A percentile compares a stretch with the other conserved stretches of the same genome.
Evolutionary conservation across 1,140 invertebrate genomes (phyloP).

Genomic region (Drosophila virilis): DNA sequence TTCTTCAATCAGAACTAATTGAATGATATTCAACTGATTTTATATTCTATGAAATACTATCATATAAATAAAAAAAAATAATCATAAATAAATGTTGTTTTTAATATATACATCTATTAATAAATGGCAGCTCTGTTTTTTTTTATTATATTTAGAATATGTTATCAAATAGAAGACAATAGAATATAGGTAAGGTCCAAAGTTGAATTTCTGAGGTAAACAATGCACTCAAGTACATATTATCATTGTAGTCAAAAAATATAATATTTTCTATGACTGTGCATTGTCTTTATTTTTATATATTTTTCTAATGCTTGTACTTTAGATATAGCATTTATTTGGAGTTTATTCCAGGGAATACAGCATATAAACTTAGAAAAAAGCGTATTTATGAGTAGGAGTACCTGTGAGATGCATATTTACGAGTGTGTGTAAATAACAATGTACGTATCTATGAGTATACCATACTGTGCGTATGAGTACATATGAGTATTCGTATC

Average conservation of each 20-base stretch:
- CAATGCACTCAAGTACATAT: neutral
- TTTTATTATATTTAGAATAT: neutral
- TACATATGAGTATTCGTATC: neutral
- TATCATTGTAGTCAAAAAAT: neutral
- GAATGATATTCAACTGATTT: no score
- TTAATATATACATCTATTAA: neutral
- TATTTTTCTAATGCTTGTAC: neutral
- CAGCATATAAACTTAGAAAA: neutral
- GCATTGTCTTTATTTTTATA: no score
- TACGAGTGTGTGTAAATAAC: neutral
- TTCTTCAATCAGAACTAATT: neutral
- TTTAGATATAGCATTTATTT: neutral
- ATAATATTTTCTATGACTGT: neutral
- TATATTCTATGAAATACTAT: neutral
- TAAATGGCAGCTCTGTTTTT: neutral
- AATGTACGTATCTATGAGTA: neutral
- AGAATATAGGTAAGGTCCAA: neutral
- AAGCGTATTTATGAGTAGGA: no score
- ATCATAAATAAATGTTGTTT: neutral
- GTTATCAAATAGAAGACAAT: neutral
- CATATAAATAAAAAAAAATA: neutral
- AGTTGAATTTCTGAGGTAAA: slow-evolving; percentile 1
- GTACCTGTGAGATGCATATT: no score
- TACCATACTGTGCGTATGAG: neutral
- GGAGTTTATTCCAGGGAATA: neutral